A percentile compares a stretch with the other conserved stretches of the same genome.
phyloP scores from a whole-genome alignment of 2,888 invertebrate species.

The Lydus trimaculatus region DNA sequence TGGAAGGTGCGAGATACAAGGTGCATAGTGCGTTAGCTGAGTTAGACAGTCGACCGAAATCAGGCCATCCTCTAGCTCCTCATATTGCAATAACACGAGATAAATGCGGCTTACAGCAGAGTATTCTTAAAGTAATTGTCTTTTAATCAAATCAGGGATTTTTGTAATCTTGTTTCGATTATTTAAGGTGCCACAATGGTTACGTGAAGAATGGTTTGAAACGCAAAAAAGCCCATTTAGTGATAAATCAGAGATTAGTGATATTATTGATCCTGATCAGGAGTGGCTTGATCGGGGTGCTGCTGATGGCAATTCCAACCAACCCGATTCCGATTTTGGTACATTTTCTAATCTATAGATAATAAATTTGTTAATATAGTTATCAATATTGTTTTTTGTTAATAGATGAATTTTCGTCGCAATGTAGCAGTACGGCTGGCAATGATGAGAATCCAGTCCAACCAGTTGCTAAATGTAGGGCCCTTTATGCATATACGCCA shows the following conservation, averaged over 20 bases:
- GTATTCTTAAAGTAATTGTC: constrained; percentile 74
- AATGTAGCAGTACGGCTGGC: constrained; percentile 68
- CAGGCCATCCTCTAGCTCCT: constrained; percentile 81
- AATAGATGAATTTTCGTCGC: constrained; percentile 81
- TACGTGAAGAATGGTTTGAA: constrained; percentile 70
- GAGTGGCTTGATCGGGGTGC: constrained; percentile 80
- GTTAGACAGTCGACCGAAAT: constrained; percentile 78
- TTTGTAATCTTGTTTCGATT: constrained; percentile 10
- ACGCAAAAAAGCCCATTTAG: constrained; percentile 56
- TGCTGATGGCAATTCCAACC: constrained; percentile 85
- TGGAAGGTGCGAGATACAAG: constrained; percentile 91
- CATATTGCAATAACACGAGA: constrained; percentile 90
- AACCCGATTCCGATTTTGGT: constrained; percentile 87
- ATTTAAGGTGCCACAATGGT: constrained; percentile 76
- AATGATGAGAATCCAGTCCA: constrained; percentile 61
- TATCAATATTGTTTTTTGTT: constrained; percentile 4
- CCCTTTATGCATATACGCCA: constrained; percentile 87
- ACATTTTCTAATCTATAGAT: constrained; percentile 52
- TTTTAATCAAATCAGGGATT: not conserved
- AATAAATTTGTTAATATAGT: not conserved
- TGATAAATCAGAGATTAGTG: constrained; percentile 49
- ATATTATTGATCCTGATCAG: constrained; percentile 61
- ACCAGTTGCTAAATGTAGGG: constrained; percentile 78
- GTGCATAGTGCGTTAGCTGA: constrained; percentile 83
- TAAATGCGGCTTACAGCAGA: constrained; percentile 88